These are phyloP conservation scores for Macropus fuliginosus DNA, from an alignment of 2,797 vertebrate genomes.

Conservation along the genomic window DNA sequence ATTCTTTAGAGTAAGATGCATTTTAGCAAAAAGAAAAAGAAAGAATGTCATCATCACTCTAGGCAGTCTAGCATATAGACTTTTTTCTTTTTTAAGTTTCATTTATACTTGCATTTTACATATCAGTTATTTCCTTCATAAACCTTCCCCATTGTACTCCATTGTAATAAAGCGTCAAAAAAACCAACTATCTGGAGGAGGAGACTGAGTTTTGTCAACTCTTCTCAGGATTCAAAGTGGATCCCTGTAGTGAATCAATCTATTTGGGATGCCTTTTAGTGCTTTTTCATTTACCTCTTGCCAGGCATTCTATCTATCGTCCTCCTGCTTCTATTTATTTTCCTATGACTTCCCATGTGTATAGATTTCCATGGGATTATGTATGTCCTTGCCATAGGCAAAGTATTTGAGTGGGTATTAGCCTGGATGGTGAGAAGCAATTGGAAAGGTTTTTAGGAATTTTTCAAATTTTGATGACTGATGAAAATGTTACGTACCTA, in stretches of 20 bases:
- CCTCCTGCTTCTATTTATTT: not conserved
- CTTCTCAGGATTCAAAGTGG: not conserved
- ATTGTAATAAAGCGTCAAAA: not conserved
- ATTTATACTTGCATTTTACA: not conserved
- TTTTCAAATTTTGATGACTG: not conserved
- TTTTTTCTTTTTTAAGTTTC: not conserved
- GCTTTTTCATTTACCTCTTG: not conserved
- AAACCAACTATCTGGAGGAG: not conserved
- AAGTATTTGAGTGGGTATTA: not conserved
- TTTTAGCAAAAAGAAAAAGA: not conserved
- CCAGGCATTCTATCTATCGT: not conserved
- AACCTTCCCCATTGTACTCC: not conserved
- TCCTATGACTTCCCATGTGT: not conserved
- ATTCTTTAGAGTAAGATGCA: not conserved
- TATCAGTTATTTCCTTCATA: not conserved
- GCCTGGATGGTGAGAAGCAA: not conserved
- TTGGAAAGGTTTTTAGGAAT: not conserved
- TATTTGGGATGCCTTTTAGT: not conserved
- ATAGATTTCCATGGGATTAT: not conserved
- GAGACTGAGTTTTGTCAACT: not conserved
- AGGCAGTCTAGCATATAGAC: not conserved
- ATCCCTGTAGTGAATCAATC: not conserved
- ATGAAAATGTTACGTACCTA: not conserved
- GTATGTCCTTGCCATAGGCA: not conserved
- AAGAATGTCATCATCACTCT: not conserved